Conservation (phyloP, 1,140 invertebrate genomes). For the Diachasma alloeum region DNA sequence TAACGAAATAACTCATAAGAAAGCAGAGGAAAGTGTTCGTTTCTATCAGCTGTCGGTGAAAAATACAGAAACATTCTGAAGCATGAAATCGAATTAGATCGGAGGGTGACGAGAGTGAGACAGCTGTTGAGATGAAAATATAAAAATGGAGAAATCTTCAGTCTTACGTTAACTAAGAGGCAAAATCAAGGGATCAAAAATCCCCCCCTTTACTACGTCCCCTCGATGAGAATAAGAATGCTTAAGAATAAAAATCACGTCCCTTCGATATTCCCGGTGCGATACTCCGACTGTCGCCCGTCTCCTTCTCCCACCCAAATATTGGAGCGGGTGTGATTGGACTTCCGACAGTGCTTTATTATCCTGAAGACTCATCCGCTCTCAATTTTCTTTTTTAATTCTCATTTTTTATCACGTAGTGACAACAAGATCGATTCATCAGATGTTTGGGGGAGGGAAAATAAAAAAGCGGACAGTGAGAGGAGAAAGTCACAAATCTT, state of each 20-base stretch:
- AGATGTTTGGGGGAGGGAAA: conserved; percentile 1
- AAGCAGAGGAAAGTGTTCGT: conserved; percentile 8
- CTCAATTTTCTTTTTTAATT: conserved; percentile 5
- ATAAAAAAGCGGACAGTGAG: conserved; percentile 38
- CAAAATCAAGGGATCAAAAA: conserved; percentile 24
- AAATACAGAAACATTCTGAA: conserved; percentile 18
- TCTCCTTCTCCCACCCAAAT: background rate
- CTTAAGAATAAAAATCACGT: conserved; percentile 25
- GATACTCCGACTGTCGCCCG: conserved; percentile 10
- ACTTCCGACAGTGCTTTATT: conserved; percentile 36
- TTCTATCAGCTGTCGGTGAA: conserved; percentile 18
- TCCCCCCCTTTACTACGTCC: background rate
- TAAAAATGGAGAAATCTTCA: background rate
- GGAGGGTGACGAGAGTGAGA: conserved; percentile 7
- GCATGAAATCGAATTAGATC: conserved; percentile 28
- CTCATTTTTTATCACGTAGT: conserved; percentile 6
- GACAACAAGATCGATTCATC: background rate
- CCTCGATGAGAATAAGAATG: conserved; percentile 9
- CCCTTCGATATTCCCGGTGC: conserved; percentile 27
- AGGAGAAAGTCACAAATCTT: conserved; percentile 53
- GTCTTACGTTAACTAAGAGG: conserved; percentile 18
- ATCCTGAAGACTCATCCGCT: conserved; percentile 8
- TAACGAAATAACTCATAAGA: background rate
- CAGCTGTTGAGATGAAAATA: conserved; percentile 10
- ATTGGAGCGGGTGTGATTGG: conserved; percentile 46